A percentile compares a stretch with the other conserved stretches of the same genome.
Evolutionary conservation across 1,140 invertebrate genomes (phyloP).

Genomic region (Trichonephila clavata): DNA sequence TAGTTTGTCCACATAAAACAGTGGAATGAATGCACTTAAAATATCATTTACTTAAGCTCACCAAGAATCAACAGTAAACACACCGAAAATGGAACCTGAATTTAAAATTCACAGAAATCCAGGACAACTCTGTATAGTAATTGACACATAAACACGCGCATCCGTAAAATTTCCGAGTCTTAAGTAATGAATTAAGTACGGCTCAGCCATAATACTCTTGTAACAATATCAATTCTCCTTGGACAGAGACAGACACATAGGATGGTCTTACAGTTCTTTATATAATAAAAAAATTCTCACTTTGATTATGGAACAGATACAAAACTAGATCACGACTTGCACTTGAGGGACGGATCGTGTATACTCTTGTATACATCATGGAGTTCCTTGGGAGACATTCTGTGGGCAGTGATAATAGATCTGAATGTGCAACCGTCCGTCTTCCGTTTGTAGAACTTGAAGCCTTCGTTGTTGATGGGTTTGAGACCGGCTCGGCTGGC

Average conservation of each 20-base stretch:
- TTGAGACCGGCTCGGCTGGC: constrained; percentile 66
- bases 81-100: not conserved
- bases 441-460: constrained; percentile 77
- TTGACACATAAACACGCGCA: not conserved
- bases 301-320: constrained; percentile 27
- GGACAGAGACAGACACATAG: constrained; percentile 11
- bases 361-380: constrained; percentile 64
- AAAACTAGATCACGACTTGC: constrained; percentile 69
- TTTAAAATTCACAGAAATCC: not conserved
- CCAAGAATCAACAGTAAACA: not conserved
- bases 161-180: not conserved
- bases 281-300: not conserved
- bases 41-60: not conserved
- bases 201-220: not conserved
- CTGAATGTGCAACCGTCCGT: constrained; percentile 75
- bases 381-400: constrained; percentile 76
- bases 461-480: constrained; percentile 76
- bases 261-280: not conserved
- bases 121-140: constrained; percentile 1
- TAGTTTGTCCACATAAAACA: not conserved
- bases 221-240: not conserved
- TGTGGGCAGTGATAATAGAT: constrained; percentile 77
- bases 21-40: constrained; percentile 14
- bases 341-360: constrained; percentile 74
- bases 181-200: constrained; percentile 36